Evolutionary conservation across 2,797 vertebrate species (phyloP), one percentile per base, ranked within the genome.

Genomic region (Melanotaenia boesemani): DNA sequence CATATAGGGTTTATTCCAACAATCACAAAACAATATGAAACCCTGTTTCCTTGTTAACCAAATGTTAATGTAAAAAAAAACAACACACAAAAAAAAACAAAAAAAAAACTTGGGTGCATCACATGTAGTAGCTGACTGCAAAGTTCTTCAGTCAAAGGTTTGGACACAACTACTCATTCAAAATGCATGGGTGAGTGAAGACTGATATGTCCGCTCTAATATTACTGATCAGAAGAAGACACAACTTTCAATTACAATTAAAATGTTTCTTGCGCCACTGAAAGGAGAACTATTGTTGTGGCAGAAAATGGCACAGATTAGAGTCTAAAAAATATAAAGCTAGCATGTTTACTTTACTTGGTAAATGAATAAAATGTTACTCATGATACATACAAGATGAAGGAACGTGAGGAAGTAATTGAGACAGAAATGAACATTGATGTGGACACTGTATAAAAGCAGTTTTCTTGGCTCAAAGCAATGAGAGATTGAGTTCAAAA

Each of bases 161-260:
- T 24, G 52, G 24, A 26, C 22, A 55, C 22, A 55, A 22, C 52
- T 24, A 12, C 4, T 22, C 20, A 52, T 52, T 52, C 48, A 52
- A 52, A 22, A 52, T 7, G 46, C 20, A 50, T 50, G 46, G 16
- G 46, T 20, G 37, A 39, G 12, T 11, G 3, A 10, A 39, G 3
- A 15, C 34, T 36, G 7, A 36, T 9, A 5, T 36, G 34, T 36
- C 34, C 18, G 41, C 15, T 44, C 16, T 6, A 44, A 18, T 44
- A 44, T 4, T 15, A 48, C 46, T 4, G 8, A 71, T 80, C 79
- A 81, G 76, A 79, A 57, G 22, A 72, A n/a, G 44, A 30, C 59
- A 30, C 59, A 18, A 62, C 66, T 36, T 78, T 80, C 64, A 79
- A 56, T 71, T 56, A 72, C 44, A 52, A 64, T 58, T 83, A 34